These are phyloP conservation scores for Platysteira castanea DNA, from an alignment of 2,113 vertebrate species.

Conservation along the genomic window DNA sequence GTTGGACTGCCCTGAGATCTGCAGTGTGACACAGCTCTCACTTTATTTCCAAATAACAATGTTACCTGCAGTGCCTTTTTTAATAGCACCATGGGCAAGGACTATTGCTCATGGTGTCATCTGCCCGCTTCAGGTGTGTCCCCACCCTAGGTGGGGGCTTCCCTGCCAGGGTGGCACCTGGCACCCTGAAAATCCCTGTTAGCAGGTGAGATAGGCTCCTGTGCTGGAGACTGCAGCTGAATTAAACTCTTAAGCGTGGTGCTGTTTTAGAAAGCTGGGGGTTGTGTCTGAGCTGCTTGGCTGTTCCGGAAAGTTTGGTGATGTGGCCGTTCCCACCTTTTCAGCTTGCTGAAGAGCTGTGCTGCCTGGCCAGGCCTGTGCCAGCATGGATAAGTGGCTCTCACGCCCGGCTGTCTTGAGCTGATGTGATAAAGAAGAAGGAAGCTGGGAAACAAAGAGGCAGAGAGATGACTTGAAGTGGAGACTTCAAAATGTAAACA, in stretches of 20 bases:
- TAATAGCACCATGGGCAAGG: neutral
- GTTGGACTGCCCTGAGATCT: neutral
- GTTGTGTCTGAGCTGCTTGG: neutral
- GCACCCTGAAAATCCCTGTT: neutral
- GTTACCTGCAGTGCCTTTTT: neutral
- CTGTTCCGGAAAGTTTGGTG: neutral
- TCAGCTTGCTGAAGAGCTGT: neutral
- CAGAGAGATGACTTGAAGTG: neutral
- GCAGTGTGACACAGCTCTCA: too few species aligned
- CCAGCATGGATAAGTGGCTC: neutral
- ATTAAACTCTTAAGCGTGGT: fast-evolving
- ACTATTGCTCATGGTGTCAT: fast-evolving
- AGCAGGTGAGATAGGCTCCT: neutral
- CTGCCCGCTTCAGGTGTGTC: neutral
- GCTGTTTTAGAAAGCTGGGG: neutral
- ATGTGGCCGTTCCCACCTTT: neutral
- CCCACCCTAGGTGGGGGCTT: fast-evolving
- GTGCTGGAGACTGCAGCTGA: neutral
- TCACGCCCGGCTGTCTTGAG: neutral
- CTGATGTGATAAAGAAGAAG: neutral
- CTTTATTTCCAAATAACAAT: neutral
- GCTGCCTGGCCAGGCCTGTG: neutral
- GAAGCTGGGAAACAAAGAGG: neutral
- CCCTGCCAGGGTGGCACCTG: neutral
- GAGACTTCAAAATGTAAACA: neutral